Conservation (phyloP, 2,113 vertebrate genomes). For the Oncorhynchus mykiss region DNA sequence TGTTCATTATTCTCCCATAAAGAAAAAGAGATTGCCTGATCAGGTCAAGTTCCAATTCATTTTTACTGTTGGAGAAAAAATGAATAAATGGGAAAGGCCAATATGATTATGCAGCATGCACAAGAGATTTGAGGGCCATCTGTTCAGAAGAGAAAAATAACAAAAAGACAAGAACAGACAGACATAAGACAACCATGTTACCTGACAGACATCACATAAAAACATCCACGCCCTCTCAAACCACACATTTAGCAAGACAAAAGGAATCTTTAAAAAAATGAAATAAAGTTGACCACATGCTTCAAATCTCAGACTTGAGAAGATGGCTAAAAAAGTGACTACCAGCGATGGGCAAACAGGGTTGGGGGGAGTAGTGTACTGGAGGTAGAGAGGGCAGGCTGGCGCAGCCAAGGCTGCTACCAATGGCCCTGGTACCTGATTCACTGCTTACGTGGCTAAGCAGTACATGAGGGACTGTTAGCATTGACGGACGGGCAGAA, state of each 20-base stretch:
- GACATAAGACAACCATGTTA: background rate
- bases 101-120: slow-evolving; percentile 44
- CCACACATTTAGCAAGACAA: no score
- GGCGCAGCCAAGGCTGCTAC: slow-evolving; percentile 32
- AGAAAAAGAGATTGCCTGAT: slow-evolving; percentile 21
- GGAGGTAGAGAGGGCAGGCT: slow-evolving; percentile 7
- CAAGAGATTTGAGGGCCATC: background rate
- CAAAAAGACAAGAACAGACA: background rate
- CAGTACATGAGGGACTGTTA: slow-evolving; percentile 91
- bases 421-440: slow-evolving; percentile 84
- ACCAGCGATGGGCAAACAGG: no score
- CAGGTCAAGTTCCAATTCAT: slow-evolving; percentile 44
- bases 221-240: background rate
- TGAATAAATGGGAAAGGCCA: slow-evolving; percentile 38
- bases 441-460: slow-evolving; percentile 89
- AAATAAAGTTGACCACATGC: no score
- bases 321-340: no score
- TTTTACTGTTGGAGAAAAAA: slow-evolving; percentile 48
- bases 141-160: no score
- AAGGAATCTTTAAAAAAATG: no score
- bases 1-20: slow-evolving; percentile 57
- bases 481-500: slow-evolving; percentile 58
- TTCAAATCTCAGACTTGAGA: no score
- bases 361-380: background rate
- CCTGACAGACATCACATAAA: background rate